Conservation (phyloP, 2,797 vertebrate genomes). For the Rhynchonycteris naso region DNA sequence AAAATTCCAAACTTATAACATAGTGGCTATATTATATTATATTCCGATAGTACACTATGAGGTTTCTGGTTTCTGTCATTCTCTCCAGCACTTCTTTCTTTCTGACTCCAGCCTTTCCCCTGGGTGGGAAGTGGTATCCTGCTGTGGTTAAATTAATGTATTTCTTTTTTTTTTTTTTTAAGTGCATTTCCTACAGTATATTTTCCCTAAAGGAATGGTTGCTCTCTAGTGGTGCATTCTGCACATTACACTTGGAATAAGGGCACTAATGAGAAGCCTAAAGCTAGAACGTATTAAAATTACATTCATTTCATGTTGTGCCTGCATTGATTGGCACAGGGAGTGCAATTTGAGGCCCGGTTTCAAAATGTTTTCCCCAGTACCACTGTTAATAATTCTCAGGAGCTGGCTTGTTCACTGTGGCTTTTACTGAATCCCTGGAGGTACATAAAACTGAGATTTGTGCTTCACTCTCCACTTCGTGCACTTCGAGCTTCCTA, state of each 20-base stretch:
- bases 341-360: not conserved
- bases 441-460: not conserved
- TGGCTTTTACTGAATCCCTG: not conserved
- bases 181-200: not conserved
- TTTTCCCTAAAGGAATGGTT: slow-evolving; percentile 21
- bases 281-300: slow-evolving; percentile 8
- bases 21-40: not conserved
- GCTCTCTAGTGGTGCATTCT: slow-evolving; percentile 58
- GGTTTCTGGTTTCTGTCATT: not conserved
- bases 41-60: not conserved
- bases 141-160: not conserved
- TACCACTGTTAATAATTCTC: not conserved
- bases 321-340: not conserved
- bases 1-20: not conserved
- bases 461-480: not conserved
- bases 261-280: not conserved
- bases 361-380: slow-evolving; percentile 17
- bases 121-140: not conserved
- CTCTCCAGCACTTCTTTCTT: not conserved
- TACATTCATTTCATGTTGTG: not conserved
- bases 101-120: not conserved
- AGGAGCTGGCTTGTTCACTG: not conserved
- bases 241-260: slow-evolving; percentile 2
- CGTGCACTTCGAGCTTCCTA: not conserved
- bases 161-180: no score